Percentiles rank a stretch among this genome's conserved stretches.
Conservation (phyloP, 37 sponge, comb jelly and placozoan species). For the Amphimedon queenslandica region DNA sequence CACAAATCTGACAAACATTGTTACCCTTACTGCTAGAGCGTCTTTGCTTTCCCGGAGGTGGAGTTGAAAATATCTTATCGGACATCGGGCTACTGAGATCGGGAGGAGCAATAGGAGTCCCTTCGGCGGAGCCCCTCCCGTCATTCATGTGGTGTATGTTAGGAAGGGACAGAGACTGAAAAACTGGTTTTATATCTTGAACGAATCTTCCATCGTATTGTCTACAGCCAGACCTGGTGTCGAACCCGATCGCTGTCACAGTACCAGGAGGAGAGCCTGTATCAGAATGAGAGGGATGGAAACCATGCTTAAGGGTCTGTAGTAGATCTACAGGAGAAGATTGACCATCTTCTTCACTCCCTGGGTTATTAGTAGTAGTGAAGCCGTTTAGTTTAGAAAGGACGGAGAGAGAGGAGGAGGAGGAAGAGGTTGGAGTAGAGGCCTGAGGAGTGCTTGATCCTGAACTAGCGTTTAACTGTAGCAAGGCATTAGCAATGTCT, state of each 20-base stretch:
- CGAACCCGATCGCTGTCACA: background rate
- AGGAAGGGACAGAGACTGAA: background rate
- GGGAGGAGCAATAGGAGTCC: background rate
- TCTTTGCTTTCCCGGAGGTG: background rate
- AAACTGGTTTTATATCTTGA: background rate
- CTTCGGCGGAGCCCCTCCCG: background rate
- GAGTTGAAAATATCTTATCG: background rate
- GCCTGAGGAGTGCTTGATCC: slow-evolving; percentile 16
- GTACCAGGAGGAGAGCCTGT: background rate
- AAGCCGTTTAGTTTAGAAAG: slow-evolving; percentile 5
- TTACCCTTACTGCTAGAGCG: background rate
- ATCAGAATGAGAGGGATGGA: background rate
- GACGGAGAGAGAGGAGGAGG: background rate
- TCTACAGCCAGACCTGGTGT: background rate
- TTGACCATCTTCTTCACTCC: background rate
- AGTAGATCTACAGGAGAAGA: background rate
- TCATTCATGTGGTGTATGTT: background rate
- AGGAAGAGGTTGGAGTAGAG: slow-evolving; percentile 17
- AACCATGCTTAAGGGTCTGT: background rate
- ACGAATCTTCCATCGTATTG: background rate
- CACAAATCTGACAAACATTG: slow-evolving; percentile 65
- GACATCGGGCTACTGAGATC: background rate
- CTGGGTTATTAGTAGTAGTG: too few relatives aligned
- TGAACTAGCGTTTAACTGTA: slow-evolving; percentile 22
- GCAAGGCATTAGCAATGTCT: slow-evolving; percentile 55